Evolutionary conservation across 1,140 invertebrate species (phyloP), one percentile per base, ranked within the genome.

Genomic region (Megalopta genalis): DNA sequence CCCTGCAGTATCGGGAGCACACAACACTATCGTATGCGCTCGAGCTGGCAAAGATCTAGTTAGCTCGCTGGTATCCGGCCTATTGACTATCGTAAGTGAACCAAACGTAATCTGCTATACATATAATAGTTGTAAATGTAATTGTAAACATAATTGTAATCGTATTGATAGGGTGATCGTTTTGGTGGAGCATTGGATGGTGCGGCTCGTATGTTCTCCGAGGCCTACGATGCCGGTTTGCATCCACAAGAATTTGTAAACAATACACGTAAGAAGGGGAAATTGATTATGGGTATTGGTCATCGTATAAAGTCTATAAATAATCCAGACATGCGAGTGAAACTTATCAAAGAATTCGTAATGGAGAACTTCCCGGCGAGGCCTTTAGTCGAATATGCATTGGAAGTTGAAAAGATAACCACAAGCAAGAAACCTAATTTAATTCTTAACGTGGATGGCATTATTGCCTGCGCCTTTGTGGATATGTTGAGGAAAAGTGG

Each of bases 201-300:
- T 27, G 98, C 99, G 21, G 99, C 99, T 14, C 95, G 95, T 77
- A 98, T 99, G 93, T 99, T 99, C 92, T 98, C 97, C 72, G 97
- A 99, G 87, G 99, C 98, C 0, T 98, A 98, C 90, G 98, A 99
- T 91, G 95, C 95, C 69, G 98, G 98, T 25, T 94, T 98, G 82
- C 97, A 98, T 91, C 99, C 99, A 9, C 98, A 99, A 95, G 98
- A 99, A 91, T 99, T 99, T 94, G 99, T 99, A 10, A 99, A 99
- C 91, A 95, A 97, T 83, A 99, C 99, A 95, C 94, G 99, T 60
- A 99, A 99, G 88, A 97, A 99, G 90, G 99, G 99, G 0, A 96
- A 99, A 92, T 95, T 99, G 5, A 99, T 99, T 85, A 99, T 99
- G 98, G 99, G 99, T 60, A 99, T 99, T 90, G 99, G 98, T 42